phyloP scores from a whole-genome alignment of 2,888 invertebrate genomes.

The Chymomyza fuscimana region DNA sequence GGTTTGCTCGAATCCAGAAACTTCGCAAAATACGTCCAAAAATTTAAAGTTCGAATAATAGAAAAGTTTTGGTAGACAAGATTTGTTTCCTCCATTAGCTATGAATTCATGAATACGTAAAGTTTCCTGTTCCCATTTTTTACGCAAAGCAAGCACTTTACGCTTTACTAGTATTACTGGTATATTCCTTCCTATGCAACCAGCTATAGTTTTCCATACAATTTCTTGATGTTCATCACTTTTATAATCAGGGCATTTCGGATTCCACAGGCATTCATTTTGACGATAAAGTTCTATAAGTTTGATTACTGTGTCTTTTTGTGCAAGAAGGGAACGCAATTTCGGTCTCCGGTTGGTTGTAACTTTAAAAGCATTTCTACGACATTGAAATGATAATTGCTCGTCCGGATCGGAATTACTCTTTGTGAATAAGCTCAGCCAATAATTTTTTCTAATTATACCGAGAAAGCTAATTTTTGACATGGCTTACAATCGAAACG shows the following conservation, averaged over 20 bases:
- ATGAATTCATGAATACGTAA: not conserved
- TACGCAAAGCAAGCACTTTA: slow-evolving; percentile 9
- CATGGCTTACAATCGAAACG: slow-evolving; percentile 6
- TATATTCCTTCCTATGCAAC: slow-evolving; percentile 10
- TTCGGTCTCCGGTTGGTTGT: not conserved
- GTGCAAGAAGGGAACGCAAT: not conserved
- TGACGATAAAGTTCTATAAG: slow-evolving; percentile 17
- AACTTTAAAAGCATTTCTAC: slow-evolving; percentile 14
- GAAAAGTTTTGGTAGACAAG: not conserved
- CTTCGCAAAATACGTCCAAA: not conserved
- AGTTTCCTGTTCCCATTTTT: slow-evolving; percentile 10
- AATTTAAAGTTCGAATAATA: slow-evolving; percentile 14
- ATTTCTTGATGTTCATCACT: slow-evolving; percentile 8
- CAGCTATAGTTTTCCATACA: slow-evolving; percentile 18
- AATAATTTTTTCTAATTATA: slow-evolving; percentile 11
- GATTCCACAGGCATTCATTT: slow-evolving; percentile 23
- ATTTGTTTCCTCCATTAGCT: not conserved
- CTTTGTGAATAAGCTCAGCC: slow-evolving; percentile 10
- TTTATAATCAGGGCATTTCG: slow-evolving; percentile 17
- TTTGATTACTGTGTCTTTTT: slow-evolving; percentile 5
- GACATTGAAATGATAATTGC: not conserved
- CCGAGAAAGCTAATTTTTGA: slow-evolving; percentile 6
- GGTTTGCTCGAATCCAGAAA: not conserved
- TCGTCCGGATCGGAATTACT: not conserved
- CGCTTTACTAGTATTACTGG: slow-evolving; percentile 18